Evolutionary conservation across 2,888 invertebrate genomes (phyloP).

Genomic region (Chrysotoxum bicinctum): DNA sequence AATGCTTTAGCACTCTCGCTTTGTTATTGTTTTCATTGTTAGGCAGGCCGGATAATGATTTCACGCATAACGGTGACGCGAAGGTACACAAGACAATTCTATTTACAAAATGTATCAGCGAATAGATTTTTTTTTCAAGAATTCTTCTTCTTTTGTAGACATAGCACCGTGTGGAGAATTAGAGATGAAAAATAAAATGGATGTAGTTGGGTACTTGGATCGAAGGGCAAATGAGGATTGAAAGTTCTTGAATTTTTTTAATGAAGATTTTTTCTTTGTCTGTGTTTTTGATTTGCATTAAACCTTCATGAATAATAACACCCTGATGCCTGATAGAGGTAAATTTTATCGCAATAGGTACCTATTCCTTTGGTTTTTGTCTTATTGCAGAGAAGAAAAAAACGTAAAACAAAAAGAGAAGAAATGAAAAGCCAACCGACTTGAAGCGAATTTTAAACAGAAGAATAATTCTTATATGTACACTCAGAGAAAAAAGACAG

Average conservation of each 20-base stretch:
- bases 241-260: background rate
- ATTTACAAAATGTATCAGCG: slow-evolving; percentile 30
- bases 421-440: too few relatives aligned
- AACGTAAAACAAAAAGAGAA: too few relatives aligned
- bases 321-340: slow-evolving; percentile 9
- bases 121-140: slow-evolving; percentile 8
- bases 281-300: slow-evolving; percentile 28
- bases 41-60: slow-evolving; percentile 17
- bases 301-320: slow-evolving; percentile 45
- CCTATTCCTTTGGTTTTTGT: too few relatives aligned
- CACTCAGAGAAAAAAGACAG: too few relatives aligned
- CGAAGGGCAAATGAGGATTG: background rate
- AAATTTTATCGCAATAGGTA: slow-evolving; percentile 28
- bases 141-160: background rate
- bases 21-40: background rate
- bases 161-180: background rate
- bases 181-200: too few relatives aligned
- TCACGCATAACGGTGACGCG: slow-evolving; percentile 2
- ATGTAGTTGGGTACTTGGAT: background rate
- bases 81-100: background rate
- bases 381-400: too few relatives aligned
- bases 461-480: too few relatives aligned
- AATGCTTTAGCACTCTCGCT: background rate
- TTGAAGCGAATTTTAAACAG: too few relatives aligned
- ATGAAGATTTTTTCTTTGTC: background rate